A percentile compares a stretch with the other conserved stretches of the same genome.
phyloP scores from a whole-genome alignment of 2,888 invertebrate species.

The Aleiodes alternator region DNA sequence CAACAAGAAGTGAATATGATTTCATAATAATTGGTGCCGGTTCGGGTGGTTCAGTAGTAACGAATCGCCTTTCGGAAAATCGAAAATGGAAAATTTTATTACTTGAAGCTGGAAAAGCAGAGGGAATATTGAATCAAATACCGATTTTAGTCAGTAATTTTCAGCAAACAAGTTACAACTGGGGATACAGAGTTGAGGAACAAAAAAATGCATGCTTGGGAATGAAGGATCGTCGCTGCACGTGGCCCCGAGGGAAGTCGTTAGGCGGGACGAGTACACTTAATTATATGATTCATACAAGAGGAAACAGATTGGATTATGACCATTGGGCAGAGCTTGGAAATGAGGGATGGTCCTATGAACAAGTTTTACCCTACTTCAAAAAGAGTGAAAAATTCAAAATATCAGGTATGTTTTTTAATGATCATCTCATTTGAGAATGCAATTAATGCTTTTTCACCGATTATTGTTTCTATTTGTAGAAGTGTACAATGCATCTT shows the following conservation, averaged over 20 bases:
- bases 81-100: slow-evolving; percentile 80
- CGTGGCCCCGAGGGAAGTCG: slow-evolving; percentile 81
- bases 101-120: slow-evolving; percentile 80
- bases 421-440: slow-evolving; percentile 13
- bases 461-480: slow-evolving; percentile 52
- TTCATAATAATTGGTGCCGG: slow-evolving; percentile 84
- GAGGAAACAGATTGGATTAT: slow-evolving; percentile 60
- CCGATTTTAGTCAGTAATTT: slow-evolving; percentile 79
- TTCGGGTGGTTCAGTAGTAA: slow-evolving; percentile 83
- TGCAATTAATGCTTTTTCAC: not conserved
- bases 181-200: slow-evolving; percentile 83
- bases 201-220: slow-evolving; percentile 81
- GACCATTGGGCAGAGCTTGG: slow-evolving; percentile 56
- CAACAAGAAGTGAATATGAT: slow-evolving; percentile 77
- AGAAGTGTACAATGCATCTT: slow-evolving; percentile 77
- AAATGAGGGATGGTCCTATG: slow-evolving; percentile 57
- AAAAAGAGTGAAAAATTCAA: slow-evolving; percentile 55
- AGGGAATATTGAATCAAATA: slow-evolving; percentile 78
- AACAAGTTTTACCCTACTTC: slow-evolving; percentile 57
- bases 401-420: slow-evolving; percentile 50
- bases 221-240: slow-evolving; percentile 84
- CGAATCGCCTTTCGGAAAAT: slow-evolving; percentile 83
- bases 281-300: slow-evolving; percentile 71
- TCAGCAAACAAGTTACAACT: slow-evolving; percentile 81
- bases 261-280: slow-evolving; percentile 70